A percentile compares a stretch with the other conserved stretches of the same genome.
phyloP scores from a whole-genome alignment of 1,140 invertebrate genomes.

The Drosophila auraria region DNA sequence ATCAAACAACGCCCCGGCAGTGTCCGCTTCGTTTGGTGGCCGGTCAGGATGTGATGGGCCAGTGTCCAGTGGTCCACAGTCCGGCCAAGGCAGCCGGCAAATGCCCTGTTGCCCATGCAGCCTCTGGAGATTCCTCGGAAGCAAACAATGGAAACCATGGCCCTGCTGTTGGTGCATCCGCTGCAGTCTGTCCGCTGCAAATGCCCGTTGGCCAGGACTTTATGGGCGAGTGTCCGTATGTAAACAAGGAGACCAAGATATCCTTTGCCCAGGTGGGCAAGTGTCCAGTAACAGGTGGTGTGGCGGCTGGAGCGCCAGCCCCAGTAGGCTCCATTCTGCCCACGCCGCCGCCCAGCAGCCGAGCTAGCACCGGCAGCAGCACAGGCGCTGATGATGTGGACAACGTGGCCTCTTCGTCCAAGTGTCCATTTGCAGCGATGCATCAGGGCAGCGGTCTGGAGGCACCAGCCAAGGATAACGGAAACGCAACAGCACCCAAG shows the following conservation, averaged over 20 bases:
- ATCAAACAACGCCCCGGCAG: constrained; percentile 34
- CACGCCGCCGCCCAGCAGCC: constrained; percentile 59
- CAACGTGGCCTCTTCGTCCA: constrained; percentile 71
- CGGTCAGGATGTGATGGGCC: constrained; percentile 86
- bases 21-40: constrained; percentile 86
- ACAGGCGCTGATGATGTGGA: constrained; percentile 65
- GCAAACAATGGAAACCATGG: constrained; percentile 20
- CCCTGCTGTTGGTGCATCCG: constrained; percentile 7
- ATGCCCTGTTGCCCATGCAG: constrained; percentile 63
- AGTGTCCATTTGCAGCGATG: constrained; percentile 75
- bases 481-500: constrained; percentile 55
- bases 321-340: constrained; percentile 51
- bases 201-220: constrained; percentile 86
- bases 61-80: constrained; percentile 85
- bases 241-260: constrained; percentile 75
- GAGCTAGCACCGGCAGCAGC: constrained; percentile 39
- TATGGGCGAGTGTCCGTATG: constrained; percentile 86
- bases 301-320: not conserved
- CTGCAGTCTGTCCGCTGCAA: constrained; percentile 80
- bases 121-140: constrained; percentile 26
- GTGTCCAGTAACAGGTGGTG: constrained; percentile 61
- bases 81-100: constrained; percentile 74
- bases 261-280: constrained; percentile 70
- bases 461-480: constrained; percentile 25
- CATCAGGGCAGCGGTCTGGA: constrained; percentile 72